phyloP scores from a whole-genome alignment of 2,113 vertebrate genomes.

The Axis porcinus region DNA sequence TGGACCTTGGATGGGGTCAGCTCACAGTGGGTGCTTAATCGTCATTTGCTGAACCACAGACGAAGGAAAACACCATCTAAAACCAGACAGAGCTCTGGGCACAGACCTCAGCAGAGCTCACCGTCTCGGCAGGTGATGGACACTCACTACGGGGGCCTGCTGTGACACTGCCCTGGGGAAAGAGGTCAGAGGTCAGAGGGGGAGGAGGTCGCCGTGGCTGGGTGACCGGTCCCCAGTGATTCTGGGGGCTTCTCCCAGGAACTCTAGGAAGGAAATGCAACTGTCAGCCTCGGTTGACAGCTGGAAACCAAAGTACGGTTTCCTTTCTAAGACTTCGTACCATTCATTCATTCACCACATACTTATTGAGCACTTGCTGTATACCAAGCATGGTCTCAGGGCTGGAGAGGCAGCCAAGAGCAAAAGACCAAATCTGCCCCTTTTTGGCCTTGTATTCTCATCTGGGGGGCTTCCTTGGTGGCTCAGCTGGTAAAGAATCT shows the following conservation, averaged over 20 bases:
- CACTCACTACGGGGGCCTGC: accelerated
- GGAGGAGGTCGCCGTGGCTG: accelerated
- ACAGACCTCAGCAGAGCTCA: neutral
- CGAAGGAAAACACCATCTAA: neutral
- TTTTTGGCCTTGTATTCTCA: neutral
- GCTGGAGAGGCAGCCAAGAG: neutral
- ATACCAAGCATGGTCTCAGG: neutral
- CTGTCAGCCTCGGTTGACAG: neutral
- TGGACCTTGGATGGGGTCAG: neutral
- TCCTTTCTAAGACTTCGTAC: neutral
- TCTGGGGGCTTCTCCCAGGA: neutral
- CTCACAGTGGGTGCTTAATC: neutral
- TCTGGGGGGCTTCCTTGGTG: neutral
- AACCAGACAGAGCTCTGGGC: accelerated
- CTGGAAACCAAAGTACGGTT: accelerated
- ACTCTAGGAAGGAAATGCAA: accelerated
- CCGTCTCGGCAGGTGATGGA: accelerated
- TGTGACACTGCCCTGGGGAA: neutral
- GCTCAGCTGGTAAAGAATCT: neutral
- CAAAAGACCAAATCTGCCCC: neutral
- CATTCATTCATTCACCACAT: neutral
- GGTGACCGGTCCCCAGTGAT: accelerated
- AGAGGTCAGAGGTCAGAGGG: neutral
- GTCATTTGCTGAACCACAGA: neutral
- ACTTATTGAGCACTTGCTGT: neutral